Evolutionary conservation across 2,888 invertebrate genomes (phyloP).

Genomic region (Cryptops parisi): DNA sequence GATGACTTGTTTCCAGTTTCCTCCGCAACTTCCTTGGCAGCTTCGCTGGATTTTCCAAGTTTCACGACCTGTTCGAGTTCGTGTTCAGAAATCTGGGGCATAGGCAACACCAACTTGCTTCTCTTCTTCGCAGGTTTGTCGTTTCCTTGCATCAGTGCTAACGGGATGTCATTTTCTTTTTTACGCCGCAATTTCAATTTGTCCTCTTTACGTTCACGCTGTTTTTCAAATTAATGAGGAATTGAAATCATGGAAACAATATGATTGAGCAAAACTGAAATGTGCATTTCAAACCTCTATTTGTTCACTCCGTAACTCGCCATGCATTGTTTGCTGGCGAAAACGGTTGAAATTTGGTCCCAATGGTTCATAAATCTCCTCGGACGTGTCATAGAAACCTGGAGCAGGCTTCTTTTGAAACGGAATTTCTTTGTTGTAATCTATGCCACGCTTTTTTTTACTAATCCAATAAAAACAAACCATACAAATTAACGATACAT

Average conservation of each 20-base stretch:
- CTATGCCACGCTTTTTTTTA: conserved; percentile 63
- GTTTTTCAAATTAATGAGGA: conserved; percentile 14
- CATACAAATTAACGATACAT: too few relatives aligned
- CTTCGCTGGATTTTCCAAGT: conserved; percentile 50
- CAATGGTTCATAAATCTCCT: conserved; percentile 72
- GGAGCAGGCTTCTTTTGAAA: conserved; percentile 87
- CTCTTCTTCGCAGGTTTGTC: conserved; percentile 74
- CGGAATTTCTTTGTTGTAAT: conserved; percentile 94
- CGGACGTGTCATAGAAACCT: conserved; percentile 91
- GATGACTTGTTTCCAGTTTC: conserved; percentile 63
- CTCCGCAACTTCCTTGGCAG: conserved; percentile 56
- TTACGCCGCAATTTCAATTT: conserved; percentile 88
- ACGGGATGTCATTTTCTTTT: conserved; percentile 84
- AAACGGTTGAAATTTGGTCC: conserved; percentile 80
- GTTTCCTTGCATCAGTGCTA: conserved; percentile 54
- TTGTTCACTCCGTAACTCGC: conserved; percentile 73
- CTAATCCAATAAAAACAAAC: too few relatives aligned
- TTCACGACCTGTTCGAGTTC: conserved; percentile 56
- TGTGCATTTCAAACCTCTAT: conserved; percentile 50
- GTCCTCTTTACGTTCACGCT: conserved; percentile 83
- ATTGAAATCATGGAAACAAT: too few relatives aligned
- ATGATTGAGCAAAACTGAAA: background rate
- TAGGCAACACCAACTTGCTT: conserved; percentile 88
- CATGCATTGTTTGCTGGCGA: conserved; percentile 83
- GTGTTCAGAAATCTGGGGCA: conserved; percentile 90